Conservation (phyloP, 1,140 invertebrate genomes). For the Pristionchus pacificus region DNA sequence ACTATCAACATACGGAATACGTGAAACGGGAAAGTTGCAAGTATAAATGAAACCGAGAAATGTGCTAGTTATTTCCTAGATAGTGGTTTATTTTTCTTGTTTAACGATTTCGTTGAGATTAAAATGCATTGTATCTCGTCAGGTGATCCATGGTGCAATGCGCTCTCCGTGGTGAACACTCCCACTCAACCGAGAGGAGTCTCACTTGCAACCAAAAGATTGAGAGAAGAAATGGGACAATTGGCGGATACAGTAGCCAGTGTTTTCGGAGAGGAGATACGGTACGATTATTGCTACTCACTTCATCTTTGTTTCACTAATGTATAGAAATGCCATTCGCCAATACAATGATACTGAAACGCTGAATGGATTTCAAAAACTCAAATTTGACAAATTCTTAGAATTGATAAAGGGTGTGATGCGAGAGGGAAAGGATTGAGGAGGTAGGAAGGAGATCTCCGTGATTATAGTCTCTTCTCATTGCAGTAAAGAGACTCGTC, state of each 20-base stretch:
- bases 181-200: neutral
- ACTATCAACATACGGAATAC: too few species aligned
- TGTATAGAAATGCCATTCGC: too few species aligned
- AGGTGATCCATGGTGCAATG: neutral
- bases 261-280: neutral
- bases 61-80: too few species aligned
- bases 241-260: neutral
- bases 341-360: too few species aligned
- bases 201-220: neutral
- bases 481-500: neutral
- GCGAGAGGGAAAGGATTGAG: slow-evolving; percentile 9
- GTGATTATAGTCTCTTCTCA: neutral
- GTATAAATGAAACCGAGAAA: too few species aligned
- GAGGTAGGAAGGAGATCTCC: neutral
- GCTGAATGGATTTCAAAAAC: neutral
- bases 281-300: too few species aligned
- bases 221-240: neutral
- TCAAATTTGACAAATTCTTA: slow-evolving; percentile 19
- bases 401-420: slow-evolving; percentile 3
- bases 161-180: neutral
- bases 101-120: too few species aligned
- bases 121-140: too few species aligned
- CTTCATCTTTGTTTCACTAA: too few species aligned
- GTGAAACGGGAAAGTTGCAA: too few species aligned
- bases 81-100: too few species aligned